Percentiles rank a stretch among this genome's conserved stretches.
Evolutionary conservation across 92 coral and sea anemone genomes (phyloP).

Genomic region (Zoanthus sociatus): DNA sequence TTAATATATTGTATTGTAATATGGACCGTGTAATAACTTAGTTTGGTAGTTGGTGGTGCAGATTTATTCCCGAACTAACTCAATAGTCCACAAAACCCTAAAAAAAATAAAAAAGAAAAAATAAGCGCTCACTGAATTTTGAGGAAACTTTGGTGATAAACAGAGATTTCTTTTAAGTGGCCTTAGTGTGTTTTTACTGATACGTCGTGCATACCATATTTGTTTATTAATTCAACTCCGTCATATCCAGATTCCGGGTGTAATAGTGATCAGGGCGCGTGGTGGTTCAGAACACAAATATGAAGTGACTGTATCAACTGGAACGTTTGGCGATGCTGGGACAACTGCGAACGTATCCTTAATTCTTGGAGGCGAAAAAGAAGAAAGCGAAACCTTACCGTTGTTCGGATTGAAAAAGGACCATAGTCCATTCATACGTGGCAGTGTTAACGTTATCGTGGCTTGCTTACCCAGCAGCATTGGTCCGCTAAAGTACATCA

Average conservation of each 20-base stretch:
- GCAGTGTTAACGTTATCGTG: slow-evolving; percentile 61
- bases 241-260: slow-evolving; percentile 12
- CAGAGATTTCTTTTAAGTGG: too few species aligned
- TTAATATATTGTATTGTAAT: too few species aligned
- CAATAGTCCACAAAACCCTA: too few species aligned
- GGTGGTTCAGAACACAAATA: slow-evolving; percentile 58
- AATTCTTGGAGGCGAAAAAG: slow-evolving; percentile 70
- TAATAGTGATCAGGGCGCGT: slow-evolving; percentile 31
- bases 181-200: too few species aligned
- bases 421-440: slow-evolving; percentile 66
- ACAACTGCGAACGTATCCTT: slow-evolving; percentile 89
- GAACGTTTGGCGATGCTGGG: slow-evolving; percentile 84
- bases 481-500: slow-evolving; percentile 73
- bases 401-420: slow-evolving; percentile 60
- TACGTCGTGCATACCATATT: not conserved
- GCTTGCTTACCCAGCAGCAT: slow-evolving; percentile 65
- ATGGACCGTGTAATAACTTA: too few species aligned
- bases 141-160: too few species aligned
- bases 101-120: too few species aligned
- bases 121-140: too few species aligned
- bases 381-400: slow-evolving; percentile 71
- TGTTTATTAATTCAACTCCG: not conserved
- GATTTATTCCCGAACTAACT: too few species aligned
- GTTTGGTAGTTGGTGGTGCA: too few species aligned
- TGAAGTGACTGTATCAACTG: slow-evolving; percentile 86